Base-by-base conservation (phyloP, 2,797 vertebrate species). In the Spizella passerina region DNA sequence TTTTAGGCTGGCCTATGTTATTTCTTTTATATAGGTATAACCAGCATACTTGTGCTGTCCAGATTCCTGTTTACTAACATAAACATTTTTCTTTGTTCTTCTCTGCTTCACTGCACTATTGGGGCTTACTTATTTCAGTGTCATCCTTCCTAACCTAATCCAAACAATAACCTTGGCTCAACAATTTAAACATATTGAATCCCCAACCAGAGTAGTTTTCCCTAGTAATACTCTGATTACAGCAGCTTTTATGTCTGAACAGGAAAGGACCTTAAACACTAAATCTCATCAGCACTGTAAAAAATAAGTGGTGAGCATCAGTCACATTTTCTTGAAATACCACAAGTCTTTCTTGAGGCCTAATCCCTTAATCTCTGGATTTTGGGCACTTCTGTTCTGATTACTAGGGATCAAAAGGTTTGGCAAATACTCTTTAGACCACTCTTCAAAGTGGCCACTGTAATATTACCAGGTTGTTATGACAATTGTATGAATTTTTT, bases 241-340 rank as follows among this genome's bases (percentile, higher is more conserved):
- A 97, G 91, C 93, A 96, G 97, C 97, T 97, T 97, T 97, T 95
- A 96, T 96, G 93, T 96, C 96, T 97, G 94, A 95, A 95, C 82
- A 89, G 93, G 85, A 96, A 96, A 95, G 94, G 96, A 94, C 96
- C 94, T 97, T 97, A 96, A 96, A 96, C 88, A 86, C 91, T 97
- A 97, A 97, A 97, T 97, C 96, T 95, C 94, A 96, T 97, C 96
- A 97, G 96, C 78, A 87, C 91, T 94, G 94, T 95, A 96, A 96
- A 96, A 97, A 96, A 94, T 94, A 96, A 96, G 96, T 94, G 95
- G 97, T 97, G 95, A 97, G 96, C 96, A 97, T 96, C 94, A 95
- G 94, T 87, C 94, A 94, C 91, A 93, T 97, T 96, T 96, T 97
- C 96, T 96, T 96, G 90, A 96, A 97, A 96, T 94, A 94, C 96